A percentile compares a stretch with the other conserved stretches of the same genome.
phyloP scores from a whole-genome alignment of 2,113 vertebrate species.

The Myiagra hebetior region DNA sequence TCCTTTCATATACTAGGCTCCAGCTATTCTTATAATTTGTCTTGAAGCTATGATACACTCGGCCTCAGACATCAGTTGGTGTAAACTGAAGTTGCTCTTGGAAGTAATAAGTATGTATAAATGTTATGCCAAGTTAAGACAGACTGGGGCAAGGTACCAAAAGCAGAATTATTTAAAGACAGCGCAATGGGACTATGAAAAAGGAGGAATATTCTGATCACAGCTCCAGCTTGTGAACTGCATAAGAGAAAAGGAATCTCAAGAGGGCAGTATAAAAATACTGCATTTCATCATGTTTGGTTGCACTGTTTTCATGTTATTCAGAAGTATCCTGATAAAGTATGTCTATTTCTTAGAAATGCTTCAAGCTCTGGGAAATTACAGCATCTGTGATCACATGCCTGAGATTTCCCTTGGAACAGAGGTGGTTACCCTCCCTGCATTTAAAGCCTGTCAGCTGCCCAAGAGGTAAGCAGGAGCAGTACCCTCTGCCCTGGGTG shows the following conservation, averaged over 20 bases:
- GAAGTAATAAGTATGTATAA: neutral
- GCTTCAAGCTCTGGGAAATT: neutral
- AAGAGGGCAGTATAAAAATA: neutral
- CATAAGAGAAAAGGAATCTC: neutral
- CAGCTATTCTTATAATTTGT: neutral
- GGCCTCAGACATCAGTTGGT: neutral
- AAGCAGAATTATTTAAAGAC: constrained; percentile 11
- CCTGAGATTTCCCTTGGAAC: neutral
- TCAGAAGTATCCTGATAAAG: neutral
- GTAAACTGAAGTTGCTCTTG: neutral
- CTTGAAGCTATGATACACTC: neutral
- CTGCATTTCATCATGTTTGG: neutral
- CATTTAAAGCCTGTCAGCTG: neutral
- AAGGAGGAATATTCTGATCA: neutral
- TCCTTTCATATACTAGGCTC: neutral
- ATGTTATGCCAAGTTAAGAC: neutral
- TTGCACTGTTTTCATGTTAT: neutral
- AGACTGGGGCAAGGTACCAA: neutral
- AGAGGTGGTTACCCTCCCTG: neutral
- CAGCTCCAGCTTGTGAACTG: neutral
- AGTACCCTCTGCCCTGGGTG: neutral
- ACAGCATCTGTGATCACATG: neutral
- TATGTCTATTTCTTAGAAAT: neutral
- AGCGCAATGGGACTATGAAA: neutral
- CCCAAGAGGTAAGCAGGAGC: neutral